Percentiles rank a stretch among this genome's conserved stretches.
These are phyloP conservation scores for Nemapogon koenigi DNA, from an alignment of 2,888 invertebrate species.

Conservation along the genomic window DNA sequence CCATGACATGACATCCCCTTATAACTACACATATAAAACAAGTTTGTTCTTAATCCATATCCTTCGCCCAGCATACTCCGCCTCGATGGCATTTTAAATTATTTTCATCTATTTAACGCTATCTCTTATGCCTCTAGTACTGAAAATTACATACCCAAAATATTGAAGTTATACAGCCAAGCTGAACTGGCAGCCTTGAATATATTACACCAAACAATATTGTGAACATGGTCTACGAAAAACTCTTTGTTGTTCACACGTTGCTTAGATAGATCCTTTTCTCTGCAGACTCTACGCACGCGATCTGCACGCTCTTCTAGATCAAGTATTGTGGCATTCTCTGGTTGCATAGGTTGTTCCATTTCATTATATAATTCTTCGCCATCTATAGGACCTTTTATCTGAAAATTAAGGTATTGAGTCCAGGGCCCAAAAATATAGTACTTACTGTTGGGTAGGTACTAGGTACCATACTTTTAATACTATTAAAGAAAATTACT, in stretches of 20 bases:
- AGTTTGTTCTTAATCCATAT: too few relatives aligned
- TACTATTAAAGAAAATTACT: too few relatives aligned
- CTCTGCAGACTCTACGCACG: slow-evolving; percentile 56
- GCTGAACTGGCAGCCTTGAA: slow-evolving; percentile 81
- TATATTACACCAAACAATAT: slow-evolving; percentile 77
- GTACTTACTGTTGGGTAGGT: too few relatives aligned
- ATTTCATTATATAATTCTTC: slow-evolving; percentile 28
- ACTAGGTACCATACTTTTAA: too few relatives aligned
- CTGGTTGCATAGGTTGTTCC: slow-evolving; percentile 28
- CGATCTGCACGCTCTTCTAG: slow-evolving; percentile 50
- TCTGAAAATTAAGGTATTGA: too few relatives aligned
- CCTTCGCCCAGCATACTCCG: too few relatives aligned
- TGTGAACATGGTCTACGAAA: slow-evolving; percentile 71
- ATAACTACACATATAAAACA: too few relatives aligned
- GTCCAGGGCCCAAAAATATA: too few relatives aligned
- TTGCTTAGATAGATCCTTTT: slow-evolving; percentile 30
- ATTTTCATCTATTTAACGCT: too few relatives aligned
- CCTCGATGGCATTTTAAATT: too few relatives aligned
- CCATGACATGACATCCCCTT: too few relatives aligned
- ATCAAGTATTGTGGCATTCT: slow-evolving; percentile 45
- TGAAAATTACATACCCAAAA: slow-evolving; percentile 61
- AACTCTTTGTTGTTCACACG: slow-evolving; percentile 76
- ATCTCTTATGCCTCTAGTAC: too few relatives aligned
- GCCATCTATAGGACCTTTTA: slow-evolving; percentile 45
- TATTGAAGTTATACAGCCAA: slow-evolving; percentile 81